Conservation (phyloP, 2,888 invertebrate species). For the Alloplasta piceator region DNA sequence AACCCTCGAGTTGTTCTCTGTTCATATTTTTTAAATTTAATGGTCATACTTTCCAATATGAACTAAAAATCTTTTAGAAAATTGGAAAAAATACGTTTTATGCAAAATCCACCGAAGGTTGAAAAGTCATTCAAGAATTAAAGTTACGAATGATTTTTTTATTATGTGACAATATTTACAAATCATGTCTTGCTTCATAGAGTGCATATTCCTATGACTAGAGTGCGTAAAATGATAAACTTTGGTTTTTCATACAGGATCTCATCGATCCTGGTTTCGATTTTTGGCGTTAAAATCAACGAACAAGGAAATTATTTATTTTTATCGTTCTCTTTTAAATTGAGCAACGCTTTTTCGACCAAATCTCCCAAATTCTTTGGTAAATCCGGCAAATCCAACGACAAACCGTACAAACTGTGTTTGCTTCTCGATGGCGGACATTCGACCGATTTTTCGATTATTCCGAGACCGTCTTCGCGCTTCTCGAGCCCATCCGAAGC, state of each 20-base stretch:
- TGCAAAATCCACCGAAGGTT: neutral
- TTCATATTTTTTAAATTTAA: too few relatives aligned
- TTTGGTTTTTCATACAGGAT: slow-evolving; percentile 55
- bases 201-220: slow-evolving; percentile 22
- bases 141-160: slow-evolving; percentile 9
- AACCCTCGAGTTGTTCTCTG: neutral
- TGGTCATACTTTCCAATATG: too few relatives aligned
- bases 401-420: slow-evolving; percentile 53
- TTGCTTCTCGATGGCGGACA: slow-evolving; percentile 25
- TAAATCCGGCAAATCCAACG: slow-evolving; percentile 73
- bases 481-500: slow-evolving; percentile 56
- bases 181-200: slow-evolving; percentile 3
- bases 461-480: slow-evolving; percentile 56
- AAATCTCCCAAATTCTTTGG: slow-evolving; percentile 76
- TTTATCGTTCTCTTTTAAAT: slow-evolving; percentile 73
- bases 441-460: slow-evolving; percentile 65
- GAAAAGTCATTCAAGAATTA: neutral
- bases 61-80: too few relatives aligned
- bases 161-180: slow-evolving; percentile 47
- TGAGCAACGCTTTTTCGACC: slow-evolving; percentile 78
- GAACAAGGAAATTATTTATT: slow-evolving; percentile 54
- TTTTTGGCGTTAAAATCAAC: neutral
- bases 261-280: neutral
- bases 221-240: slow-evolving; percentile 39
- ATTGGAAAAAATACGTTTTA: neutral